Evolutionary conservation across 2,113 vertebrate genomes (phyloP).

Genomic region (Trochalopteron elliotii): DNA sequence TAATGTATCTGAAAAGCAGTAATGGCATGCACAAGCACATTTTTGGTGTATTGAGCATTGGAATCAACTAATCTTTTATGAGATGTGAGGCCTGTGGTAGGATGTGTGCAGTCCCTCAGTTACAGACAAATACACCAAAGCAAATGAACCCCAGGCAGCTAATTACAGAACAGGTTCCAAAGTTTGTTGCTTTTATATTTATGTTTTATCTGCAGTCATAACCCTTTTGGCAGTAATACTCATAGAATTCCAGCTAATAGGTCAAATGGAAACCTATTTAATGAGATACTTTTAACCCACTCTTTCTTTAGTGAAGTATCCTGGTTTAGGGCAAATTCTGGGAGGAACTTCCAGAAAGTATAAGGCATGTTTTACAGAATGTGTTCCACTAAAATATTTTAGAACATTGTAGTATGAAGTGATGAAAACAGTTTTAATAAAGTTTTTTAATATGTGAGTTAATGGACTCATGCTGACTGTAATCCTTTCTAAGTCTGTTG

Average conservation of each 20-base stretch:
- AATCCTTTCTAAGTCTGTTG: background rate
- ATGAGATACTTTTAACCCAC: background rate
- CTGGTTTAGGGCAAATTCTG: background rate
- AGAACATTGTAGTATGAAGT: background rate
- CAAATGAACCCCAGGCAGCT: background rate
- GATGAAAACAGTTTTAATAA: background rate
- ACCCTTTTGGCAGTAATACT: background rate
- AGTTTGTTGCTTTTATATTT: background rate
- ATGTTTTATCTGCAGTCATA: background rate
- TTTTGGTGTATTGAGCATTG: background rate
- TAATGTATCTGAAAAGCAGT: background rate
- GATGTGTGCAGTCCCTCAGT: background rate
- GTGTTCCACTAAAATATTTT: background rate
- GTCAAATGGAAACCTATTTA: background rate
- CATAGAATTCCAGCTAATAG: background rate
- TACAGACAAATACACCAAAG: background rate
- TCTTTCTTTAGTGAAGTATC: background rate
- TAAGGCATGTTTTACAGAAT: background rate
- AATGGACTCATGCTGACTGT: background rate
- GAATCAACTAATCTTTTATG: background rate
- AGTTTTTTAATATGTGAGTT: background rate
- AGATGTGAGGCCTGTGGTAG: background rate
- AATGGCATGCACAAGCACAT: background rate
- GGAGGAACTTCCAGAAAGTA: background rate
- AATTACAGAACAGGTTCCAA: background rate